These are phyloP conservation scores for Actinernus sp. DNA, from an alignment of 92 coral and sea anemone species.

Conservation along the genomic window DNA sequence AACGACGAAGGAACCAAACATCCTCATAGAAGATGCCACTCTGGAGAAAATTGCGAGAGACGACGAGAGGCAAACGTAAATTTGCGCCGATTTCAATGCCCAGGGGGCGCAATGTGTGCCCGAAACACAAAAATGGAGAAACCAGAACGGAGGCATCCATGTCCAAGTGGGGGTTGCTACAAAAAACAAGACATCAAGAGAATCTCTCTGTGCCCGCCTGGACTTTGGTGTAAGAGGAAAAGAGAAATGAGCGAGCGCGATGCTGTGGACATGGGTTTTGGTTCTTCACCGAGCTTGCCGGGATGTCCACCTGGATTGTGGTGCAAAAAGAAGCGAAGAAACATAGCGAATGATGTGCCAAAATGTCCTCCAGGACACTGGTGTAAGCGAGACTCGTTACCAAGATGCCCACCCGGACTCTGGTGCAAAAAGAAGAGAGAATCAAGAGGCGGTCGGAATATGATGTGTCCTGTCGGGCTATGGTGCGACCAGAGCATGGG, in stretches of 20 bases:
- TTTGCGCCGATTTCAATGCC: background rate
- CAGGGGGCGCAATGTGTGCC: background rate
- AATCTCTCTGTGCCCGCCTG: conserved; percentile 40
- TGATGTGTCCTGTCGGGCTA: background rate
- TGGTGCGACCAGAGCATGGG: background rate
- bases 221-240: conserved; percentile 64
- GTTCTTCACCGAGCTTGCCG: conserved; percentile 1
- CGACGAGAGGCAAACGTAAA: background rate
- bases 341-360: background rate
- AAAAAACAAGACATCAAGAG: background rate
- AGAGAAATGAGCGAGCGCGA: background rate
- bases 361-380: conserved; percentile 51
- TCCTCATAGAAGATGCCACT: too few species aligned
- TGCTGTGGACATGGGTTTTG: conserved; percentile 4
- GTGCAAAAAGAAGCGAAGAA: conserved; percentile 31
- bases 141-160: background rate
- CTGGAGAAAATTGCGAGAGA: background rate
- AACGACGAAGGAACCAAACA: too few species aligned
- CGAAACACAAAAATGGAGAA: background rate
- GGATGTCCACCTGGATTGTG: conserved; percentile 54
- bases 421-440: conserved; percentile 50
- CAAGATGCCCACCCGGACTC: conserved; percentile 64
- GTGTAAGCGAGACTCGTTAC: conserved; percentile 27
- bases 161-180: background rate
- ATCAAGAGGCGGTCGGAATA: background rate